Base-by-base conservation (phyloP, 1,140 invertebrate species). In the Babylonia areolata region DNA sequence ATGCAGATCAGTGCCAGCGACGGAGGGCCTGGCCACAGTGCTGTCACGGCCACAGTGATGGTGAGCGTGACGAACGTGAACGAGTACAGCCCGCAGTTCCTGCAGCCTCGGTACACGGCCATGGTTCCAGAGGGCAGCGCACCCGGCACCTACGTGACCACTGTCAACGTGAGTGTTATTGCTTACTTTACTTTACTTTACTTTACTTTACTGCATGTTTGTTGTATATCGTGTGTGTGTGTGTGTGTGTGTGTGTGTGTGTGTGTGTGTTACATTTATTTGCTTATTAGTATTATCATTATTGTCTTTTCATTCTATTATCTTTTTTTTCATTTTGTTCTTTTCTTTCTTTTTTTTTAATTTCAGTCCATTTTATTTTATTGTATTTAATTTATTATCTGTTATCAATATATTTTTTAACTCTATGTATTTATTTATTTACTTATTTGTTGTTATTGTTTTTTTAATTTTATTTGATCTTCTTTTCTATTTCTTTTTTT, bases 211-310 rank as follows among this genome's bases (percentile, higher is more conserved):
- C 12, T 77, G 73, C 6, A 31, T 12, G 73, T 77, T 12, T 12
- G 73, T 12, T 12, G 17, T 12, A 6, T 5, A n/a, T 12, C 35
- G 73, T 77, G 73, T 77, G 73, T 77, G 73, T 77, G 73, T 77
- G 73, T 77, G 73, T 77, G 73, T 77, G 73, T 77, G 73, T 77
- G 73, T 77, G 73, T 37, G 73, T 77, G 33, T 77, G 73, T 77
- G 73, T 77, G 73, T 35, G 73, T 35, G 73, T 77, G 35, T 77
- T 20, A 9, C n/a, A n/a, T n/a, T n/a, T n/a, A n/a, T n/a, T n/a
- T n/a, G n/a, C n/a, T n/a, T n/a, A n/a, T n/a, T n/a, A n/a, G n/a
- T n/a, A n/a, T n/a, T n/a, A n/a, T n/a, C n/a, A n/a, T n/a, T n/a
- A n/a, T n/a, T n/a, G n/a, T n/a, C n/a, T n/a, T n/a, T n/a, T n/a